Percentiles rank a stretch among this genome's conserved stretches.
Conservation (phyloP, 2,797 vertebrate species). For the Sciurus vulgaris region DNA sequence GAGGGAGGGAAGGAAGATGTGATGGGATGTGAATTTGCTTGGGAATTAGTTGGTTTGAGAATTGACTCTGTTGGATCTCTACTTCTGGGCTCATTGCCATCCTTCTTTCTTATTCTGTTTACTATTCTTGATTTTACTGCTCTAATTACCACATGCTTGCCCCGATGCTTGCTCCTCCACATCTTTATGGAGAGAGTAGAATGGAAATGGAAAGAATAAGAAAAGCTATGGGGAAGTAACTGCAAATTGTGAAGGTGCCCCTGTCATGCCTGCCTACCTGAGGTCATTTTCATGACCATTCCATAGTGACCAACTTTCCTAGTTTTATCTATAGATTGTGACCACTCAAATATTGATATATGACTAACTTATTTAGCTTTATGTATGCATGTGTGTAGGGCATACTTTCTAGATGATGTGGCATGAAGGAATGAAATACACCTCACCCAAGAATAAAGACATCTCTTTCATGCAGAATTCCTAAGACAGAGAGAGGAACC, state of each 20-base stretch:
- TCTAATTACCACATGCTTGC: not conserved
- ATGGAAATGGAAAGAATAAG: not conserved
- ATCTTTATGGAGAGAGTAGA: not conserved
- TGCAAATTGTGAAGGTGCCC: not conserved
- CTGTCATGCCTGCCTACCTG: no score
- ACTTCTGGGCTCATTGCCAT: not conserved
- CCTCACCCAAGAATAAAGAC: not conserved
- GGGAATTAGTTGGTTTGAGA: not conserved
- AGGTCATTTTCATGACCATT: not conserved
- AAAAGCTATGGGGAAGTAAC: not conserved
- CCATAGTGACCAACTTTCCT: not conserved
- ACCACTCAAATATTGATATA: not conserved
- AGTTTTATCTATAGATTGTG: not conserved
- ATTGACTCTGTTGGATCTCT: not conserved
- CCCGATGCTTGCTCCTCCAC: rapidly evolving
- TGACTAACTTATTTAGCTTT: not conserved
- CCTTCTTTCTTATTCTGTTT: not conserved
- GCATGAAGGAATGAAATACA: not conserved
- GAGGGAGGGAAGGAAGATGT: not conserved
- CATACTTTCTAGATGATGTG: not conserved
- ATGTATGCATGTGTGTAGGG: not conserved
- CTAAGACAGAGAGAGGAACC: not conserved
- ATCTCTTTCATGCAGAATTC: not conserved
- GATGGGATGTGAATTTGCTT: not conserved
- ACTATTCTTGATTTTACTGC: not conserved